Evolutionary conservation across 2,888 invertebrate genomes (phyloP).

Genomic region (Salticus scenicus): DNA sequence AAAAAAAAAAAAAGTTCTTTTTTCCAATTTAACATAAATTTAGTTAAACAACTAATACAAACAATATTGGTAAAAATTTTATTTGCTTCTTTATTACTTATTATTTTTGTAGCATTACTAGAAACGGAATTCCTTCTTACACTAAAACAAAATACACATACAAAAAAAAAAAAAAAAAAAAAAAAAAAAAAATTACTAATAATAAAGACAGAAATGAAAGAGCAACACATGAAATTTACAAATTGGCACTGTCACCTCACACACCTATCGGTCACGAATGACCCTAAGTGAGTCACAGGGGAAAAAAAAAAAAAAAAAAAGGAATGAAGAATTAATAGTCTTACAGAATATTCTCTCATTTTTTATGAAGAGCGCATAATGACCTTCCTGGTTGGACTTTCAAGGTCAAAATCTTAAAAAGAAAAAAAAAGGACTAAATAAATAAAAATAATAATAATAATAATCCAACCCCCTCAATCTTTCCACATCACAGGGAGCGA

Average conservation of each 20-base stretch:
- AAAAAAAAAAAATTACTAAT: neutral
- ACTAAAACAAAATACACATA: too few species aligned
- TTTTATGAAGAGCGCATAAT: conserved; percentile 7
- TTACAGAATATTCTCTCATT: neutral
- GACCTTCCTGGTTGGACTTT: conserved; percentile 43
- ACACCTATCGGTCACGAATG: conserved; percentile 9
- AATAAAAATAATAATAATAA: neutral
- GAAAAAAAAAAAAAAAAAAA: neutral
- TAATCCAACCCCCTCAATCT: conserved; percentile 34
- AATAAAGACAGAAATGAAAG: too few species aligned
- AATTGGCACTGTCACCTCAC: conserved; percentile 2
- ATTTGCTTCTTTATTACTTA: too few species aligned
- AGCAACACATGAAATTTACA: conserved; percentile 3
- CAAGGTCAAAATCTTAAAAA: conserved; percentile 54
- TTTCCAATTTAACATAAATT: too few species aligned
- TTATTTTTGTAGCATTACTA: too few species aligned
- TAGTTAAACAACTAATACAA: too few species aligned
- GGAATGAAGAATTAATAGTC: neutral
- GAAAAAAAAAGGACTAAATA: conserved; percentile 1
- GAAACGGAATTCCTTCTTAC: neutral
- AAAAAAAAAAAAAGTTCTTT: too few species aligned
- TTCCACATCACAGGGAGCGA: conserved; percentile 5
- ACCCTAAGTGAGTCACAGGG: neutral
- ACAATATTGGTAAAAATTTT: too few species aligned
- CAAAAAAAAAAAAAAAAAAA: too few species aligned